These are phyloP conservation scores for Hozukius guyotensis DNA, from an alignment of 2,797 vertebrate genomes.

Conservation along the genomic window DNA sequence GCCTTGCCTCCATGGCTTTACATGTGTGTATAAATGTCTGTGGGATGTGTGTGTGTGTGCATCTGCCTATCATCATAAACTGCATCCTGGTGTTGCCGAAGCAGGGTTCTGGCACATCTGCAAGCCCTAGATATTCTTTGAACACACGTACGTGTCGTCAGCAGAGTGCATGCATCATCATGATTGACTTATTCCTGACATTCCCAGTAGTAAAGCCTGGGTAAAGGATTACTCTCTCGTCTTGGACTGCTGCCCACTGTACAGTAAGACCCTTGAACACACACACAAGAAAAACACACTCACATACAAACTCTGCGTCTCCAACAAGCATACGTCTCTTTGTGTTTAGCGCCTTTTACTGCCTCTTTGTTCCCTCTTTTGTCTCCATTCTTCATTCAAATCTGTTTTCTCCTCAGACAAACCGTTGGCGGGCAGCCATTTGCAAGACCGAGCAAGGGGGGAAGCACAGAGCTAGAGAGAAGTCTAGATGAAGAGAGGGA, in stretches of 20 bases:
- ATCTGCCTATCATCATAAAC: conserved; percentile 71
- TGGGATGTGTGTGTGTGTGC: conserved; percentile 19
- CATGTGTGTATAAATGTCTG: conserved; percentile 23
- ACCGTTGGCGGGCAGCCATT: conserved; percentile 71
- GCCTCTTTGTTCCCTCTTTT: conserved; percentile 74
- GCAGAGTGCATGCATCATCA: conserved; percentile 70
- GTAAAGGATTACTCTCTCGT: conserved; percentile 74
- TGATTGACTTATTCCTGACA: conserved; percentile 75
- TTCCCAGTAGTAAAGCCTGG: conserved; percentile 63
- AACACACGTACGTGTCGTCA: conserved; percentile 57
- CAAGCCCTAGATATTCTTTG: conserved; percentile 74
- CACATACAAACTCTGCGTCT: conserved; percentile 50
- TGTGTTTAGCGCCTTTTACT: conserved; percentile 66
- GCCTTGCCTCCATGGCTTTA: conserved; percentile 59
- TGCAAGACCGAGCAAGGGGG: conserved; percentile 65
- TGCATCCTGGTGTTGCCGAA: conserved; percentile 54
- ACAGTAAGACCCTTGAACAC: conserved; percentile 70
- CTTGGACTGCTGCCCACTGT: conserved; percentile 73
- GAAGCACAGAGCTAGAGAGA: conserved; percentile 33
- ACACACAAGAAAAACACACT: conserved; percentile 50
- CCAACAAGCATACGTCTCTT: conserved; percentile 58
- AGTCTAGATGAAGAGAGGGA: conserved; percentile 34
- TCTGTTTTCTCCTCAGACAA: conserved; percentile 69
- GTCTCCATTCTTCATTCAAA: conserved; percentile 74
- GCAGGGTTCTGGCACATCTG: conserved; percentile 72